Percentiles rank a stretch among this genome's conserved stretches.
Conservation (phyloP, 37 sponge, comb jelly and placozoan species). For the Beroe ovata region DNA sequence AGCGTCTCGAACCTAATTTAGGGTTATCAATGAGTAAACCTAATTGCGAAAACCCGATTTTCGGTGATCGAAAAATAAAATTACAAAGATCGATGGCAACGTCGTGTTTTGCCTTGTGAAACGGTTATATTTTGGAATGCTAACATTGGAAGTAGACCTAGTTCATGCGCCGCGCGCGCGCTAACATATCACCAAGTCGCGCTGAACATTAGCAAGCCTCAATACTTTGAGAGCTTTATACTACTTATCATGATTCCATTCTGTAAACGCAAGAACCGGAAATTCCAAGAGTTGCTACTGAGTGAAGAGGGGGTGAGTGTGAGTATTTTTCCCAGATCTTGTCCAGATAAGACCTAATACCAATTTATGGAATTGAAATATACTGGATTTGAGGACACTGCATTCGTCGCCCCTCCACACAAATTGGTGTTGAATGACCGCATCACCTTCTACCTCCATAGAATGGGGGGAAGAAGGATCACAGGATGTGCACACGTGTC, state of each 20-base stretch:
- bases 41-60: slow-evolving; percentile 57
- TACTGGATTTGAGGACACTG: neutral
- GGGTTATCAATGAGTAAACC: neutral
- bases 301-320: too few species aligned
- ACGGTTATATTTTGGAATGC: neutral
- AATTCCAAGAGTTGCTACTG: too few species aligned
- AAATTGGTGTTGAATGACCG: neutral
- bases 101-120: slow-evolving; percentile 40
- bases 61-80: slow-evolving; percentile 15
- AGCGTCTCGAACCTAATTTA: neutral
- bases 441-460: neutral
- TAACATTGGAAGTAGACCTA: slow-evolving; percentile 43
- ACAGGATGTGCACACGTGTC: too few species aligned
- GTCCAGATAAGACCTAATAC: neutral
- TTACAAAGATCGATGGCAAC: slow-evolving; percentile 46
- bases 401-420: neutral
- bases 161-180: slow-evolving; percentile 41
- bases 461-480: too few species aligned
- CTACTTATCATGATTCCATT: too few species aligned
- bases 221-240: too few species aligned
- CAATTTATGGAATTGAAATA: neutral
- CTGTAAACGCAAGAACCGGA: too few species aligned
- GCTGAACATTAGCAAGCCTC: neutral
- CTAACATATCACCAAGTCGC: neutral
- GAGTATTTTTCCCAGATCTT: too few species aligned